A percentile compares a stretch with the other conserved stretches of the same genome.
Conservation (phyloP, 2,113 vertebrate genomes). For the Aix galericulata region DNA sequence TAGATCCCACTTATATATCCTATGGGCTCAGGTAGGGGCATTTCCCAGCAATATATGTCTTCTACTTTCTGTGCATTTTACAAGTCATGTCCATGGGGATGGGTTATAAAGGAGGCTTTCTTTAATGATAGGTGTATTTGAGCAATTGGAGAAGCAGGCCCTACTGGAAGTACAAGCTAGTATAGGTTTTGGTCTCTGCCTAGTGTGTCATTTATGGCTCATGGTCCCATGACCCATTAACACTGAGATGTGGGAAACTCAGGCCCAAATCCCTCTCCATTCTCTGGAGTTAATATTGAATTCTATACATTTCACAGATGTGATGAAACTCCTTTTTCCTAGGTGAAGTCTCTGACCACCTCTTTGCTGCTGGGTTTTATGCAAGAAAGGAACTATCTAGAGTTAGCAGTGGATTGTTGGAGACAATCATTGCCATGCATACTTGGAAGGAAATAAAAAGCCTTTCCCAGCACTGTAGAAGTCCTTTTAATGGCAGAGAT, state of each 20-base stretch:
- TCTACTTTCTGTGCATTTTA: background rate
- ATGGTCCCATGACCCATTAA: background rate
- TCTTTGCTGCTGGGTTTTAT: background rate
- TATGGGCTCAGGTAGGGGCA: background rate
- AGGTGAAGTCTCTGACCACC: background rate
- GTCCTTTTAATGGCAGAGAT: background rate
- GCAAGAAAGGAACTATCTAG: background rate
- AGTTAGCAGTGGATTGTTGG: background rate
- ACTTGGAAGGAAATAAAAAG: background rate
- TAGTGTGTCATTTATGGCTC: background rate
- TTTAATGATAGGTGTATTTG: background rate
- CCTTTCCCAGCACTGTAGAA: background rate
- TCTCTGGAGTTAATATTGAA: background rate
- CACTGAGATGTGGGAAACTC: background rate
- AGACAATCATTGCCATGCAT: background rate
- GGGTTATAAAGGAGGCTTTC: background rate
- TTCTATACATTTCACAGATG: background rate
- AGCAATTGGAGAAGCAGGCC: background rate
- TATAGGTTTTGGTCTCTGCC: background rate
- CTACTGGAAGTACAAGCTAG: background rate
- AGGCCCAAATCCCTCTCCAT: background rate
- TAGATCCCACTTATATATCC: background rate
- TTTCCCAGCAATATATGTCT: background rate
- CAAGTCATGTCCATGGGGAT: background rate
- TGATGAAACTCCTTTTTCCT: background rate